Evolutionary conservation across 2,797 vertebrate genomes (phyloP).

Genomic region (Natrix natrix): DNA sequence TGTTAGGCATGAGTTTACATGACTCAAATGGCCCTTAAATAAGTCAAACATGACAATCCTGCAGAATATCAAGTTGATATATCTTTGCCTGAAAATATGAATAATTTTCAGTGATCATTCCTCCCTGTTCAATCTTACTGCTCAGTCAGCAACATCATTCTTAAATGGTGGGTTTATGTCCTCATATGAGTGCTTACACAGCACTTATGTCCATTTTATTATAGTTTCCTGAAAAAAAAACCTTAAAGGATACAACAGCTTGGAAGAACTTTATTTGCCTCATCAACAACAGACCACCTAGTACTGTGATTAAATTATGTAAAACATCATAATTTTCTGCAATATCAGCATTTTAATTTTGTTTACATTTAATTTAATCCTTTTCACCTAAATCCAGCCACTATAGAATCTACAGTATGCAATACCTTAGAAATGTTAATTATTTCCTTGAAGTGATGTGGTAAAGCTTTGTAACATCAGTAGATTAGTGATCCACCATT

Average conservation of each 20-base stretch:
- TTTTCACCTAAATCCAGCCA: neutral
- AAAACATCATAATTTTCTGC: neutral
- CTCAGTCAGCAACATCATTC: neutral
- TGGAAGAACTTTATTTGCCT: neutral
- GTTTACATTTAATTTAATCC: neutral
- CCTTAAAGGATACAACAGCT: neutral
- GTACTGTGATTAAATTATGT: neutral
- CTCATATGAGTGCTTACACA: neutral
- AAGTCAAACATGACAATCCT: neutral
- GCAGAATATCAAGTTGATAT: neutral
- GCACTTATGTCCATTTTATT: neutral
- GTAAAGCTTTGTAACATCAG: neutral
- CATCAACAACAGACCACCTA: neutral
- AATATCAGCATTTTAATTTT: neutral
- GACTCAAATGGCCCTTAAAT: neutral
- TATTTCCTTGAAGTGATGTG: neutral
- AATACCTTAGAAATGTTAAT: neutral
- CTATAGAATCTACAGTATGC: neutral
- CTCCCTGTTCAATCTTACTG: neutral
- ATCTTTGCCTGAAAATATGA: neutral
- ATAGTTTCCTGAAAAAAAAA: neutral
- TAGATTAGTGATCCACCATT: neutral
- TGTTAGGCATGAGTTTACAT: neutral
- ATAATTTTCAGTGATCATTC: neutral
- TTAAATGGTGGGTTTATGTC: neutral